Conservation (phyloP, 2,113 vertebrate species). For the Craseonycteris thonglongyai region DNA sequence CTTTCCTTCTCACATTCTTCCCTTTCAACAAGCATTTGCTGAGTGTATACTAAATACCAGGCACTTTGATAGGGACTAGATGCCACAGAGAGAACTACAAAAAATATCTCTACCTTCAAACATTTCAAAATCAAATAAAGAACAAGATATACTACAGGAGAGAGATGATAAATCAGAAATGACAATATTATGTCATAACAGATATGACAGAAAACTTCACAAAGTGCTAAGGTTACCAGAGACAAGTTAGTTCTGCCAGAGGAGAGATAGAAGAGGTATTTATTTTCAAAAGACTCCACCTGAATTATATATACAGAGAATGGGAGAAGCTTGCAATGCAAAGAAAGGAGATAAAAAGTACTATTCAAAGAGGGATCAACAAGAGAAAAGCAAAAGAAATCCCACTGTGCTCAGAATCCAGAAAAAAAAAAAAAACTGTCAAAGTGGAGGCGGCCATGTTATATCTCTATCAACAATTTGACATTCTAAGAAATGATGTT, state of each 20-base stretch:
- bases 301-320: not conserved
- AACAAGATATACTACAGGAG: not conserved
- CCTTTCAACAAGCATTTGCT: not conserved
- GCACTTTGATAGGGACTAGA: not conserved
- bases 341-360: not conserved
- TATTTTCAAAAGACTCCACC: not conserved
- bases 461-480: not conserved
- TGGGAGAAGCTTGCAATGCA: not conserved
- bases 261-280: not conserved
- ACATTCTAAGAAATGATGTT: not conserved
- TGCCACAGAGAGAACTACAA: not conserved
- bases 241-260: not conserved
- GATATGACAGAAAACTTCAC: not conserved
- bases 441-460: not conserved
- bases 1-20: not conserved
- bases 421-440: too few relatives aligned
- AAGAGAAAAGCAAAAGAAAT: not conserved
- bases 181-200: not conserved
- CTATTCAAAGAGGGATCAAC: not conserved
- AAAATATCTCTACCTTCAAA: not conserved
- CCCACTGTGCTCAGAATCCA: not conserved
- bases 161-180: not conserved
- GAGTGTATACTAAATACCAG: not conserved
- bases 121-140: not conserved
- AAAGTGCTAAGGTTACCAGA: not conserved